Evolutionary conservation across 1,140 invertebrate species (phyloP).

Genomic region (Aphelenchoides besseyi): DNA sequence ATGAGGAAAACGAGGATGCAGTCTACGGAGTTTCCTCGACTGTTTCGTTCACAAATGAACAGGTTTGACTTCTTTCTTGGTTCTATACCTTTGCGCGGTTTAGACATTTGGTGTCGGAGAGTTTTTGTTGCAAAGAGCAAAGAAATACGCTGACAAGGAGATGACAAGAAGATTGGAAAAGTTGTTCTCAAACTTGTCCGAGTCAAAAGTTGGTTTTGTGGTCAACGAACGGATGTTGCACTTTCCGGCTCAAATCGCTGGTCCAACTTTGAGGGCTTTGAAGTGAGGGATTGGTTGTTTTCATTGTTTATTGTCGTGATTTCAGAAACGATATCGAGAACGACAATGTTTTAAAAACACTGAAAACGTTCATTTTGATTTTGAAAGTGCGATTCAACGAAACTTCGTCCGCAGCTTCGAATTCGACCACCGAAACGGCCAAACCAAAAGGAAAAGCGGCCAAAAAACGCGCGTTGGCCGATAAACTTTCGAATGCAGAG

Average conservation of each 20-base stretch:
- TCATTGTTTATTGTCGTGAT: background rate
- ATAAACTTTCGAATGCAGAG: slow-evolving; percentile 26
- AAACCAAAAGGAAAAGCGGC: slow-evolving; percentile 45
- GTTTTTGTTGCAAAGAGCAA: slow-evolving; percentile 38
- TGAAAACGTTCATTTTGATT: slow-evolving; percentile 32
- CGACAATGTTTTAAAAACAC: slow-evolving; percentile 18
- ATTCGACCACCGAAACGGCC: background rate
- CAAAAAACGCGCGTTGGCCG: slow-evolving; percentile 29
- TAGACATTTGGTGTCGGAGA: slow-evolving; percentile 39
- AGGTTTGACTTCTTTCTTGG: slow-evolving; percentile 31
- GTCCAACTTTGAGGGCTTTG: slow-evolving; percentile 39
- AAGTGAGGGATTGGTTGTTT: slow-evolving; percentile 22
- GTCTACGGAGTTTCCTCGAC: slow-evolving; percentile 48
- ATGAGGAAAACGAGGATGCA: slow-evolving; percentile 39
- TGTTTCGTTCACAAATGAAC: slow-evolving; percentile 24
- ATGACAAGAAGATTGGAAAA: slow-evolving; percentile 31
- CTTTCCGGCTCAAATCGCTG: slow-evolving; percentile 49
- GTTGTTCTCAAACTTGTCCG: slow-evolving; percentile 12
- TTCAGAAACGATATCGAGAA: slow-evolving; percentile 38
- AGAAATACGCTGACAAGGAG: slow-evolving; percentile 30
- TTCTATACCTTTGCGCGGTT: slow-evolving; percentile 15
- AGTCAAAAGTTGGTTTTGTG: slow-evolving; percentile 28
- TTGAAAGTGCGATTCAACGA: slow-evolving; percentile 41
- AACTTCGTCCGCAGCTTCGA: background rate
- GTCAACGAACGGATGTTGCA: slow-evolving; percentile 50